Conservation (phyloP, 2,113 vertebrate genomes). For the Talpa occidentalis region DNA sequence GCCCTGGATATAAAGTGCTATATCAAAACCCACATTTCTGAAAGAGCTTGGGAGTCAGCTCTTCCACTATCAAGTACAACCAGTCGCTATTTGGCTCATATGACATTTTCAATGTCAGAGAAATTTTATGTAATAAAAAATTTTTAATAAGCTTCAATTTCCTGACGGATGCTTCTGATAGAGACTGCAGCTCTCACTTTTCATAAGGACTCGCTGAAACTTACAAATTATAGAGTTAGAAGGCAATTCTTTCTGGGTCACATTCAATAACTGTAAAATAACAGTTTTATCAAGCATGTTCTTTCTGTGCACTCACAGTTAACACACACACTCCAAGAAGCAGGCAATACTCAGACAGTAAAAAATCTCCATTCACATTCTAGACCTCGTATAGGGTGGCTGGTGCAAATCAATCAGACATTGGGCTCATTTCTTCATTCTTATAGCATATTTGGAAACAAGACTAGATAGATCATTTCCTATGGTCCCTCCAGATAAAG, state of each 20-base stretch:
- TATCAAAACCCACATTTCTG: not conserved
- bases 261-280: not conserved
- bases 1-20: not conserved
- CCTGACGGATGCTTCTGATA: not conserved
- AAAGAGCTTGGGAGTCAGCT: not conserved
- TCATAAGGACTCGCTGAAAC: not conserved
- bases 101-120: conserved; percentile 1
- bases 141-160: conserved; percentile 32
- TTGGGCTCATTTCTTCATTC: not conserved
- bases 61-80: not conserved
- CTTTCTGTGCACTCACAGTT: not conserved
- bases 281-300: not conserved
- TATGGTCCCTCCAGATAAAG: not conserved
- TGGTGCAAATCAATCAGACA: not conserved
- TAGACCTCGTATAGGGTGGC: not conserved
- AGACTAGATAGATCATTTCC: not conserved
- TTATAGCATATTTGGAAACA: not conserved
- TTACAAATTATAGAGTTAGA: not conserved
- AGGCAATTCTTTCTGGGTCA: not conserved
- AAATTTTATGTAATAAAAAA: conserved; percentile 24
- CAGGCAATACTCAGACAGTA: not conserved
- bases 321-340: not conserved
- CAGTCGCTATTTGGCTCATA: not conserved
- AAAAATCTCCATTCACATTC: not conserved
- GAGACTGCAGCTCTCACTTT: conserved; percentile 18